Evolutionary conservation across 2,113 vertebrate species (phyloP).

Genomic region (Cnemophilus loriae): DNA sequence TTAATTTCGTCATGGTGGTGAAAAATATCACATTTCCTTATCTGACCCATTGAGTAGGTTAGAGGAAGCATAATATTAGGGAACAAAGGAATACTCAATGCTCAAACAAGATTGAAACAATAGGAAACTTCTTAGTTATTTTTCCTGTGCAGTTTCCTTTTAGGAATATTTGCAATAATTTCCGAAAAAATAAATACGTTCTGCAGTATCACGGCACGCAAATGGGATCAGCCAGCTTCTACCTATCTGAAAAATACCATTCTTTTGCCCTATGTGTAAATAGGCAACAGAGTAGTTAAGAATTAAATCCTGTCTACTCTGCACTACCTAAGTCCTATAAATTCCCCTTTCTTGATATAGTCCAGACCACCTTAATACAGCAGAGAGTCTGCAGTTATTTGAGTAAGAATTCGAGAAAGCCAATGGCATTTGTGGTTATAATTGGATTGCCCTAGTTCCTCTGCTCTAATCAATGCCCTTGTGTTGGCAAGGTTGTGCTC

Average conservation of each 20-base stretch:
- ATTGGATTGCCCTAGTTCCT: constrained; percentile 63
- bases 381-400: not conserved
- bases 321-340: not conserved
- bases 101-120: constrained; percentile 74
- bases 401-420: constrained; percentile 33
- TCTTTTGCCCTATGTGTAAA: not conserved
- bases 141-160: constrained; percentile 13
- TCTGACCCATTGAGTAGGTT: constrained; percentile 65
- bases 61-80: constrained; percentile 77
- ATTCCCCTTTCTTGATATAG: not conserved
- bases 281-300: not conserved
- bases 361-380: constrained; percentile 54
- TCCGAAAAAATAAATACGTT: not conserved
- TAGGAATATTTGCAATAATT: constrained; percentile 1
- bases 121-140: constrained; percentile 49
- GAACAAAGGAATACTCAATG: constrained; percentile 70
- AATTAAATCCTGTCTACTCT: not conserved
- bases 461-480: constrained; percentile 58
- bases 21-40: constrained; percentile 73
- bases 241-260: not conserved
- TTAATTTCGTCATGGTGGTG: constrained; percentile 51
- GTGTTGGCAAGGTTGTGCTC: constrained; percentile 47
- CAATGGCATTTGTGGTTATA: constrained; percentile 52
- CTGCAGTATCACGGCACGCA: not conserved
- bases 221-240: not conserved